A percentile compares a stretch with the other conserved stretches of the same genome.
Conservation (phyloP, 2,888 invertebrate genomes). For the Dryomyza anilis region DNA sequence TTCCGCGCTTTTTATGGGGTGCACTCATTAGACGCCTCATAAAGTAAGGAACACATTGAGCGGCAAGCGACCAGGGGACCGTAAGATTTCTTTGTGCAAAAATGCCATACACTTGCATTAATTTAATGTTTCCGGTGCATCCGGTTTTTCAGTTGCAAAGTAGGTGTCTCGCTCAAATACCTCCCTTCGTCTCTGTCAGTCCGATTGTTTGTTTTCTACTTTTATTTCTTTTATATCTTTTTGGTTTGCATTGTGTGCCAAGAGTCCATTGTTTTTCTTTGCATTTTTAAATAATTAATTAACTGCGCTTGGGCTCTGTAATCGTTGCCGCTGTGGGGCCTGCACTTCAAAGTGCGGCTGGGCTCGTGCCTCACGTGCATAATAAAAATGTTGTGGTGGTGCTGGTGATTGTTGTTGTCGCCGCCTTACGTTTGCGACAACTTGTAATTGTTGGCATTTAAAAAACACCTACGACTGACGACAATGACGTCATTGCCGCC, state of each 20-base stretch:
- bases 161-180: neutral
- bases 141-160: neutral
- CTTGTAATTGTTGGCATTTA: no score
- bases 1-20: neutral
- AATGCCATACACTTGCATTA: neutral
- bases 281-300: neutral
- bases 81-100: no score
- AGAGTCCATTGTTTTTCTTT: neutral
- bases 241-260: neutral
- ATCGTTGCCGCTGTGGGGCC: neutral
- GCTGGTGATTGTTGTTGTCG: neutral
- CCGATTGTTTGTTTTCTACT: neutral
- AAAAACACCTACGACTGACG: no score
- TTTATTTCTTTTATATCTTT: neutral
- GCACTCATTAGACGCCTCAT: neutral
- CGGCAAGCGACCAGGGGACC: no score
- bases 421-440: no score
- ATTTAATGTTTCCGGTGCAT: neutral
- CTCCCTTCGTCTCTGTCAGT: neutral
- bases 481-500: no score
- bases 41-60: no score
- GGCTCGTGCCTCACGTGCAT: neutral
- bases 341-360: neutral
- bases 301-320: neutral
- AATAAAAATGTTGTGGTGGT: neutral